Percentiles rank a stretch among this genome's conserved stretches.
Evolutionary conservation across 2,888 invertebrate species (phyloP).

Genomic region (Caenorhabditis sp.): DNA sequence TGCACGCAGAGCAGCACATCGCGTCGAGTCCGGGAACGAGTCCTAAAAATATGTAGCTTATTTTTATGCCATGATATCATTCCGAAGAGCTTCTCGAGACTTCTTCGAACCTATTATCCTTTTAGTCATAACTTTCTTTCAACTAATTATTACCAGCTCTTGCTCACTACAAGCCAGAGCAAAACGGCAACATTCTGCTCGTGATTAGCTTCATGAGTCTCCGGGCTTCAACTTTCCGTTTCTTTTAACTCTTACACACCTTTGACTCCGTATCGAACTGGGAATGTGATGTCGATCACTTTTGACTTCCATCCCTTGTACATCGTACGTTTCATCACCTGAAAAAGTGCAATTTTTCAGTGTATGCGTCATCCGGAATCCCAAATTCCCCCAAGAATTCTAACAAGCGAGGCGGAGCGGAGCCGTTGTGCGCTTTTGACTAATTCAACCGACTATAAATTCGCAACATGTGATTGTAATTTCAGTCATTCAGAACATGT

Average conservation of each 20-base stretch:
- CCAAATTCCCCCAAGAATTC: slow-evolving; percentile 25
- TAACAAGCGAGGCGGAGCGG: slow-evolving; percentile 19
- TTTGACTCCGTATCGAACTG: slow-evolving; percentile 84
- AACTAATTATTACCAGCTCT: slow-evolving; percentile 14
- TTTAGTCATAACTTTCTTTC: not conserved
- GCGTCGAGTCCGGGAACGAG: slow-evolving; percentile 87
- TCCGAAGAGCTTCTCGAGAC: slow-evolving; percentile 1
- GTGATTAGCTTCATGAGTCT: slow-evolving; percentile 18
- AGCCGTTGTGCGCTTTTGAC: not conserved
- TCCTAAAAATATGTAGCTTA: slow-evolving; percentile 82
- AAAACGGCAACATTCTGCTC: slow-evolving; percentile 18
- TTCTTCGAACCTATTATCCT: slow-evolving; percentile 19
- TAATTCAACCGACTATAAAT: slow-evolving; percentile 39
- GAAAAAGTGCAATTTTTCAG: slow-evolving; percentile 15
- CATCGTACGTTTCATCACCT: slow-evolving; percentile 85
- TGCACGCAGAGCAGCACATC: slow-evolving; percentile 87
- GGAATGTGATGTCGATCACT: slow-evolving; percentile 91
- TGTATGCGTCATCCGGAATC: slow-evolving; percentile 14
- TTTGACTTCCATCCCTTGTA: slow-evolving; percentile 90
- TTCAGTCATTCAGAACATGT: not conserved
- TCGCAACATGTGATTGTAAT: not conserved
- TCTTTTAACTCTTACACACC: slow-evolving; percentile 43
- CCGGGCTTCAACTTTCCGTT: not conserved
- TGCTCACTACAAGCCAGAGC: not conserved
- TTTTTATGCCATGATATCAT: too few species aligned